Evolutionary conservation across 2,797 vertebrate genomes (phyloP).

Genomic region (Sebastolobus altivelis): DNA sequence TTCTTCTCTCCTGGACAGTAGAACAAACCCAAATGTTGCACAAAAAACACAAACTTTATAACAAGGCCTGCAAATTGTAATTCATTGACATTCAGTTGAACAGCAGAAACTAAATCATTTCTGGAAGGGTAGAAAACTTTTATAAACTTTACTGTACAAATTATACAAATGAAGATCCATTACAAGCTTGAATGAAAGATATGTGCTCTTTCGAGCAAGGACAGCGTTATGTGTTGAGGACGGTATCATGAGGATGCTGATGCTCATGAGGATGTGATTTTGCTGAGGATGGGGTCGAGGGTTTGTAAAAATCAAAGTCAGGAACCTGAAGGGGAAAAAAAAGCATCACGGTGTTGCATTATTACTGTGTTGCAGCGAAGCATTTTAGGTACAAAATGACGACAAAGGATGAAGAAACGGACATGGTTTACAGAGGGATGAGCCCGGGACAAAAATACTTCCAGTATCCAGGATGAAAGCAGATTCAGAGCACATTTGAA

Average conservation of each 20-base stretch:
- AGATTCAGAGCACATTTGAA: constrained; percentile 56
- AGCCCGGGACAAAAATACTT: constrained; percentile 41
- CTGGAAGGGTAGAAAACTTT: constrained; percentile 94
- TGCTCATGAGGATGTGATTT: constrained; percentile 21
- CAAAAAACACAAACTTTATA: constrained; percentile 90
- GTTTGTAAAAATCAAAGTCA: constrained; percentile 31
- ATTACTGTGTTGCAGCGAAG: constrained; percentile 52
- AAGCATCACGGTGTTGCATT: constrained; percentile 30
- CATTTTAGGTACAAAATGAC: constrained; percentile 27
- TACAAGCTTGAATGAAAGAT: constrained; percentile 81
- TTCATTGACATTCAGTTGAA: constrained; percentile 89
- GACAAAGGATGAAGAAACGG: constrained; percentile 26
- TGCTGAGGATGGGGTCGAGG: constrained; percentile 23
- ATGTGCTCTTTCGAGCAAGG: constrained; percentile 66
- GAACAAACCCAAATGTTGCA: constrained; percentile 93
- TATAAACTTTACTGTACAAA: constrained; percentile 97
- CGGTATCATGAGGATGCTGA: constrained; percentile 13
- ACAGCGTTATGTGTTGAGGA: constrained; percentile 49
- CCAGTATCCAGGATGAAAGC: constrained; percentile 18
- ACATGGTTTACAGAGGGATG: constrained; percentile 21
- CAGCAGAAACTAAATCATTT: constrained; percentile 92
- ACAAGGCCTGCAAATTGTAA: constrained; percentile 86
- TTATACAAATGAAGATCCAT: constrained; percentile 88
- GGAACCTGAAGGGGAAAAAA: constrained; percentile 11
- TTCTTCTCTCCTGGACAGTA: constrained; percentile 88